Evolutionary conservation across 2,888 invertebrate species (phyloP), one percentile per base, ranked within the genome.

Genomic region (Caenorhabditis auriculariae): DNA sequence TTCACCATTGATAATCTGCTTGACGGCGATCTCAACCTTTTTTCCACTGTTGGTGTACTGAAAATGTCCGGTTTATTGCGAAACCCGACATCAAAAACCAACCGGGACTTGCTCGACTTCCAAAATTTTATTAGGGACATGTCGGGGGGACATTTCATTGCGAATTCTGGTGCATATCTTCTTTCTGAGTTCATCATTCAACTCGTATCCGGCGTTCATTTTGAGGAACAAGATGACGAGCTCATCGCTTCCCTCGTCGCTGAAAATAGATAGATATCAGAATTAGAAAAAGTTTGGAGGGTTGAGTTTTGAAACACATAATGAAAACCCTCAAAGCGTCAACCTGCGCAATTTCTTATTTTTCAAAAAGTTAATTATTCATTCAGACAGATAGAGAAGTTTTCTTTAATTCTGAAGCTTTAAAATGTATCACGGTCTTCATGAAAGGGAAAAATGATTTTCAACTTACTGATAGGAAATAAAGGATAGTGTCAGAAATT

Each of bases 11-110:
- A 86, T 81, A 7, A 85, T 82, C 65, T 84, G 83, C 66, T 85
- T 83, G 21, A 87, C 85, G 2, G 86, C 86, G 6, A 86, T 82
- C 76, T 87, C 87, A 27, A 87, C 86, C 71, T 87, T 87, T 80
- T 87, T 87, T 2, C 86, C 86, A 74, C 83, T 86, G 55, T 85
- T 83, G 21, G 86, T 87, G 77, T 87, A 86, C 85, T 85, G 81
- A 45, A 82, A 80, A 45, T 47, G 5, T 46, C 3, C 9, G 28
- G 7, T 28, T 49, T 37, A 17, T 42, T 42, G 32, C 28, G 21
- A 32, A 37, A 29, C 12, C 21, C 42, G 38, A 42, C 26, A 12
- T 17, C 26, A 37, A 48, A n/a, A 32, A 17, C 58, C 46, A 39
- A 73, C 83, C 45, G 86, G 86, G 72, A 86, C 86, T 66, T 85